A percentile compares a stretch with the other conserved stretches of the same genome.
phyloP scores from a whole-genome alignment of 2,888 invertebrate genomes.

The Altica lythri region DNA sequence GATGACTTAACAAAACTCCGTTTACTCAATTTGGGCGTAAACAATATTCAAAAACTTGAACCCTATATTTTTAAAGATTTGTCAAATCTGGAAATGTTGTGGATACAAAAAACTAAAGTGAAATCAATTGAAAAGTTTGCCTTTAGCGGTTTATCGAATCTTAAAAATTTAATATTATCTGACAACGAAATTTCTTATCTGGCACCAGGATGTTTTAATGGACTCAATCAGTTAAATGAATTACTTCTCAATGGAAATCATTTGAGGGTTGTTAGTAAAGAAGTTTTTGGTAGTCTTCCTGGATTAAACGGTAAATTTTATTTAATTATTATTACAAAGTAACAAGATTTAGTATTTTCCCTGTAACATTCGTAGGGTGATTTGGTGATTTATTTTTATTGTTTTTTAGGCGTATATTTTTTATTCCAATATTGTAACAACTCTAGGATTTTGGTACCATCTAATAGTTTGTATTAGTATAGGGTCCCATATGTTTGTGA shows the following conservation, averaged over 20 bases:
- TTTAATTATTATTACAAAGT: no score
- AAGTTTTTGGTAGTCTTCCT: constrained; percentile 7
- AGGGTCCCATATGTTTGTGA: no score
- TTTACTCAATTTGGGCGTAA: constrained; percentile 7
- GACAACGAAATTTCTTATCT: constrained; percentile 11
- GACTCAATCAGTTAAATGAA: constrained; percentile 8
- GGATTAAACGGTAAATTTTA: not conserved
- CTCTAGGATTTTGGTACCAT: no score
- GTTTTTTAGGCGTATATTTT: no score
- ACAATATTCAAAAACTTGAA: constrained; percentile 3
- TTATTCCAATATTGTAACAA: no score
- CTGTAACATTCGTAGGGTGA: no score
- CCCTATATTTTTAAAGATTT: constrained; percentile 3
- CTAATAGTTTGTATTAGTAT: no score
- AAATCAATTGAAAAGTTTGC: constrained; percentile 5
- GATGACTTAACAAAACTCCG: constrained; percentile 10
- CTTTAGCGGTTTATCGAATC: constrained; percentile 7
- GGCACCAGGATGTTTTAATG: constrained; percentile 9
- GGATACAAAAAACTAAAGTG: constrained; percentile 16
- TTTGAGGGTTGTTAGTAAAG: constrained; percentile 4
- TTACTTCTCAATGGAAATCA: constrained; percentile 12
- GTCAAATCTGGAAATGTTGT: constrained; percentile 14
- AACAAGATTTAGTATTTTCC: no score
- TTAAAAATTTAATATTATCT: constrained; percentile 9
- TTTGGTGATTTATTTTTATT: no score